Evolutionary conservation across 2,888 invertebrate genomes (phyloP).

Genomic region (Entomobrya proxima): DNA sequence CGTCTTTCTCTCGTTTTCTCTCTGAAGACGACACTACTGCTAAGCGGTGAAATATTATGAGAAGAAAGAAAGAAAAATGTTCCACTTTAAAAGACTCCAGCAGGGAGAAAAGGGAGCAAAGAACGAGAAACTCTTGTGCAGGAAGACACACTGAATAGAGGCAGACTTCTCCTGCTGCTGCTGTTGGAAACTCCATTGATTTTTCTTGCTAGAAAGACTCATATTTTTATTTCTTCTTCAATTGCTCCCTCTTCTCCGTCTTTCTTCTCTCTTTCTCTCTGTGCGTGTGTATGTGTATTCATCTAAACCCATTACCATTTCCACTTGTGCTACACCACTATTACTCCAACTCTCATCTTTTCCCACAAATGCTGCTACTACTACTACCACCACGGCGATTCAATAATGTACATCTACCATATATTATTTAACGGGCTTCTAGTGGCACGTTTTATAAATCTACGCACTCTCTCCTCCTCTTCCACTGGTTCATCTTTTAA

Average conservation of each 20-base stretch:
- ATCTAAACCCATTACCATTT: background rate
- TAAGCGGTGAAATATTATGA: conserved; percentile 67
- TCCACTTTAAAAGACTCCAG: conserved; percentile 62
- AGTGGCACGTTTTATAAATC: background rate
- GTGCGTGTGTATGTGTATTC: background rate
- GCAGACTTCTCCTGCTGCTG: too few species aligned
- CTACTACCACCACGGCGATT: too few species aligned
- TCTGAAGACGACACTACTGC: conserved; percentile 19
- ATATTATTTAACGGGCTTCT: too few species aligned
- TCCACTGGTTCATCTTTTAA: conserved; percentile 47
- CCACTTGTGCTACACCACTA: background rate
- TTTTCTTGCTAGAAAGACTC: conserved; percentile 53
- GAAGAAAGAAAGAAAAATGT: conserved; percentile 67
- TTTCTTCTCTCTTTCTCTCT: background rate
- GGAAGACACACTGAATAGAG: conserved; percentile 28
- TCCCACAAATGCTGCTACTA: too few species aligned
- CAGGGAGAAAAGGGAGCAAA: conserved; percentile 35
- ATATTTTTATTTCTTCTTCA: conserved; percentile 59
- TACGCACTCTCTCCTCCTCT: conserved; percentile 23
- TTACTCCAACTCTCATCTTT: too few species aligned
- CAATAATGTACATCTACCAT: background rate
- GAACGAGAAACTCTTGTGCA: conserved; percentile 50
- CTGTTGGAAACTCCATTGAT: conserved; percentile 66
- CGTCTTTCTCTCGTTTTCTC: background rate
- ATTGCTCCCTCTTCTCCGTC: conserved; percentile 20